Percentiles rank a stretch among this genome's conserved stretches.
Conservation (phyloP, 2,113 vertebrate genomes). For the Edolisoma coerulescens region DNA sequence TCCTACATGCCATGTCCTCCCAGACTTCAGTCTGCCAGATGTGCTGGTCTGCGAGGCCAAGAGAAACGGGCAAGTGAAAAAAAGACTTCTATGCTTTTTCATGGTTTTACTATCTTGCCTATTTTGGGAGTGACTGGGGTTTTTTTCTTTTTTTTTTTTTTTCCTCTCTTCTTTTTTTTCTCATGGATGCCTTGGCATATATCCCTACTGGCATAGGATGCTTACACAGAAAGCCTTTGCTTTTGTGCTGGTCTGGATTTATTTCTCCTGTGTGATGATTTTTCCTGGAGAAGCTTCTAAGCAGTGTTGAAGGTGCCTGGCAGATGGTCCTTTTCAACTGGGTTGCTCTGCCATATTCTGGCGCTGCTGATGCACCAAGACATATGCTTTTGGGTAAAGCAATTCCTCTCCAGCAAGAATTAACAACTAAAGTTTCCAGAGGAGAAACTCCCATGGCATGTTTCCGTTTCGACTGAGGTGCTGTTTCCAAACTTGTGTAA, state of each 20-base stretch:
- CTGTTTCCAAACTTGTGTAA: background rate
- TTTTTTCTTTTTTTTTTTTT: too few species aligned
- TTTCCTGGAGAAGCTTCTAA: constrained; percentile 38
- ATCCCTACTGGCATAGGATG: background rate
- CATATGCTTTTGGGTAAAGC: background rate
- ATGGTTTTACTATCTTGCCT: background rate
- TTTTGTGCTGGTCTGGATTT: background rate
- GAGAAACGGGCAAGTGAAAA: background rate
- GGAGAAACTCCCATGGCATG: background rate
- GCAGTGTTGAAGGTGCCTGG: background rate
- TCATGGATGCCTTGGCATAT: background rate
- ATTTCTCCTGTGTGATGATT: background rate
- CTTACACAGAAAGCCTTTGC: background rate
- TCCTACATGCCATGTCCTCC: background rate
- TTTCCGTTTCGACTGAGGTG: background rate
- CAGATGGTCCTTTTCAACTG: rapidly evolving
- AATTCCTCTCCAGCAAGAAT: background rate
- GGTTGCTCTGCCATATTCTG: background rate
- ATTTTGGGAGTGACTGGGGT: background rate
- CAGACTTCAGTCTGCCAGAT: background rate
- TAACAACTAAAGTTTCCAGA: background rate
- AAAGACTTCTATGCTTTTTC: background rate
- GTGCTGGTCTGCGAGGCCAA: background rate
- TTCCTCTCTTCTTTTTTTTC: background rate
- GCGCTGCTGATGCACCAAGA: background rate